Base-by-base conservation (phyloP, 2,113 vertebrate genomes). In the Oreocharis arfaki region DNA sequence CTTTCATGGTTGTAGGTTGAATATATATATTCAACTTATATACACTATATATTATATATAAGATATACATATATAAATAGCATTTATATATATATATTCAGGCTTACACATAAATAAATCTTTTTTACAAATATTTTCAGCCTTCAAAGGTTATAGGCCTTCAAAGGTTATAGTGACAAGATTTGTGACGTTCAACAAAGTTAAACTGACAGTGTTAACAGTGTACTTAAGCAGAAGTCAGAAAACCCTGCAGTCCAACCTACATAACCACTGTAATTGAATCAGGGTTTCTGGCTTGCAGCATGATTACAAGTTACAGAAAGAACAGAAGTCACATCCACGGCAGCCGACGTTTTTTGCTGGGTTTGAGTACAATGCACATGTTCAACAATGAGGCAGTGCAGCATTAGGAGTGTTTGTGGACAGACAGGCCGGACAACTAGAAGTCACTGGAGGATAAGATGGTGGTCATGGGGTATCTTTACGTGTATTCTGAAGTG, bases 251-350 rank as follows among this genome's bases (percentile, higher is more conserved):
- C 50, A 67, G 78, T 83, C 50, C 78, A 85, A 57, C 15, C 84
- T 80, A 65, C 67, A 85, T 42, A 86, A 87, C 65, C 88, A 76
- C 70, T 71, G 50, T 55, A 89, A 93, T 91, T 93, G 71, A 82
- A 87, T 85, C 63, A 79, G 81, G n/a, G 55, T 87, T 91, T 89
- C 70, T 95, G 81, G 46, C 67, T 69, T 87, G n/a, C 56, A 55
- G 9, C 33, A 46, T 69, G 53, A 91, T 93, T 95, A 63, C 67
- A 91, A 94, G 84, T 93, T 80, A 61, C 55, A 90, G 74, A 94
- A 91, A 65, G 74, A 88, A 84, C 33, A 94, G 69, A 87, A 84
- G 74, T 53, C 73, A 63, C n/a, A 30, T 76, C 57, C 35, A 18
- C 26, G 42, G 59, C 55, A 90, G 67, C 14, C 55, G 5, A 8